Conservation (phyloP, 35 echinoderm and acorn worm species). For the Strongylocentrotus purpuratus region DNA sequence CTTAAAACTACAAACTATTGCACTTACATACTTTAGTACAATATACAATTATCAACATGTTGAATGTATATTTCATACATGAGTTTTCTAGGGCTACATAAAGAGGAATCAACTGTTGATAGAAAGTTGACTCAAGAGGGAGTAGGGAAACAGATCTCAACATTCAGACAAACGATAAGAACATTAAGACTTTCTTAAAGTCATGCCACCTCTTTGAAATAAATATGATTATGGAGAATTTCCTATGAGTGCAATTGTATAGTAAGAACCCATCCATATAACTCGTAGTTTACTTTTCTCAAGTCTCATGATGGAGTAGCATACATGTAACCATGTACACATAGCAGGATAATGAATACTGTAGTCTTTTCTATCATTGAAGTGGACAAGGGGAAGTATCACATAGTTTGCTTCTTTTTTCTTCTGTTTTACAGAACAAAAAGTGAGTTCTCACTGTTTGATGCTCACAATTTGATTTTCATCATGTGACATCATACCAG, state of each 20-base stretch:
- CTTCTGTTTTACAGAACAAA: too few relatives aligned
- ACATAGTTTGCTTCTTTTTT: too few relatives aligned
- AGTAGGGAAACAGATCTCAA: neutral
- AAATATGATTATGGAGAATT: neutral
- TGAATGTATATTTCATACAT: neutral
- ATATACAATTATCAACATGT: neutral
- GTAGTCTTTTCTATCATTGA: too few relatives aligned
- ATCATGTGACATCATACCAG: too few relatives aligned
- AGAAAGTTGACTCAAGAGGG: neutral
- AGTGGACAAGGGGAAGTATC: too few relatives aligned
- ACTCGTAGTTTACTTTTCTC: neutral
- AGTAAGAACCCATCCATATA: neutral
- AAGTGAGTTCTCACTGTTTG: too few relatives aligned
- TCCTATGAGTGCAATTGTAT: neutral
- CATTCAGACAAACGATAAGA: neutral
- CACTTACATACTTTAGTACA: neutral
- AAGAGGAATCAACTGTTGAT: neutral
- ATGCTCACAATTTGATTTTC: too few relatives aligned
- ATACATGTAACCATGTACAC: too few relatives aligned
- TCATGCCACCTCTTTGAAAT: neutral
- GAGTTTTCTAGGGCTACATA: neutral
- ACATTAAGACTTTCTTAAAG: neutral
- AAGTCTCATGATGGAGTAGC: too few relatives aligned
- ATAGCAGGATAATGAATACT: too few relatives aligned
- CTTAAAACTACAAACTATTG: neutral